Conservation (phyloP, 2,888 invertebrate species). For the Hedychridium roseum region DNA sequence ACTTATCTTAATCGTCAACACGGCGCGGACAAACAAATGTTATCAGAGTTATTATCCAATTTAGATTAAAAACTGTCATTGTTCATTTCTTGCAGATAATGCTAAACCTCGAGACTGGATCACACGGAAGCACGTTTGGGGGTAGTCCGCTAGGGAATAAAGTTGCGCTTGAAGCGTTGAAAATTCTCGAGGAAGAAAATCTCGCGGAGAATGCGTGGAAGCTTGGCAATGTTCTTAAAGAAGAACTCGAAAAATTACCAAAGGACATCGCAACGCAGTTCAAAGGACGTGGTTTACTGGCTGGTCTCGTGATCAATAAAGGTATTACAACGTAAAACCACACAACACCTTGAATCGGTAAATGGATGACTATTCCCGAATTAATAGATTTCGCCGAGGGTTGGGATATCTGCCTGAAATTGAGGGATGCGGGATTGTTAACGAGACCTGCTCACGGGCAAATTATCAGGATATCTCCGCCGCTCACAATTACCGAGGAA, state of each 20-base stretch:
- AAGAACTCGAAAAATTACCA: slow-evolving; percentile 70
- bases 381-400: slow-evolving; percentile 69
- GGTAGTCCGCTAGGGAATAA: slow-evolving; percentile 83
- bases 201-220: slow-evolving; percentile 76
- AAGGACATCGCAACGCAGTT: slow-evolving; percentile 72
- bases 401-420: slow-evolving; percentile 71
- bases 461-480: slow-evolving; percentile 76
- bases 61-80: neutral
- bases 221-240: slow-evolving; percentile 74
- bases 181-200: slow-evolving; percentile 79
- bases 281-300: slow-evolving; percentile 80
- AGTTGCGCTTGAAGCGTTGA: slow-evolving; percentile 78
- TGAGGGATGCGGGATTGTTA: slow-evolving; percentile 73
- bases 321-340: slow-evolving; percentile 63
- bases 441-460: slow-evolving; percentile 80
- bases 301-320: slow-evolving; percentile 77
- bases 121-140: slow-evolving; percentile 86
- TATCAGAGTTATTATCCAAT: neutral
- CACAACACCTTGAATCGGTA: too few species aligned
- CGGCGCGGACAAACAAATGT: neutral
- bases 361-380: too few species aligned
- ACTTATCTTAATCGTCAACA: neutral
- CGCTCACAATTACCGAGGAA: slow-evolving; percentile 71
- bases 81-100: slow-evolving; percentile 42
- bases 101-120: slow-evolving; percentile 59